Evolutionary conservation across 1,140 invertebrate species (phyloP).

Genomic region (Drosophila repleta): DNA sequence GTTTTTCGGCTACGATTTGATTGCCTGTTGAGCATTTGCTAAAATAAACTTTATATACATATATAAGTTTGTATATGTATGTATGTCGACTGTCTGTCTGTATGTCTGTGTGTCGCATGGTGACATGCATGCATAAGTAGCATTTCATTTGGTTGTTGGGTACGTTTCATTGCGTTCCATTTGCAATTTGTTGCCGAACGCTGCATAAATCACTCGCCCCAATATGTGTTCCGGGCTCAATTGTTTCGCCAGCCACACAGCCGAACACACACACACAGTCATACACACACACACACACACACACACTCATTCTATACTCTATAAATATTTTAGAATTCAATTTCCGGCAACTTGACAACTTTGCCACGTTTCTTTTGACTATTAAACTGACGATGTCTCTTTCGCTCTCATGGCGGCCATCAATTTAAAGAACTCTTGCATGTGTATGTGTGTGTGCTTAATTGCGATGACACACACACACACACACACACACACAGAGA

Average conservation of each 20-base stretch:
- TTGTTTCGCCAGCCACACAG: slow-evolving; percentile 23
- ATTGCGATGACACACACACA: slow-evolving; percentile 50
- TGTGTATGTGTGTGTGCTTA: slow-evolving; percentile 19
- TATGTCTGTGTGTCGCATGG: not conserved
- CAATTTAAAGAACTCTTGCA: slow-evolving; percentile 54
- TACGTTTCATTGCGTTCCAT: slow-evolving; percentile 70
- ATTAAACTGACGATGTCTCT: slow-evolving; percentile 34
- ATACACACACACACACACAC: slow-evolving; percentile 1
- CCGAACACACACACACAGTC: not conserved
- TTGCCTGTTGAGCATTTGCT: slow-evolving; percentile 24
- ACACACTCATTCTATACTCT: slow-evolving; percentile 2
- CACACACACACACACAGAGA: slow-evolving; percentile 50
- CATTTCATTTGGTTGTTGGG: slow-evolving; percentile 55
- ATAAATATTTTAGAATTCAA: slow-evolving; percentile 81
- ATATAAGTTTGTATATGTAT: slow-evolving; percentile 4
- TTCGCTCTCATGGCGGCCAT: slow-evolving; percentile 22
- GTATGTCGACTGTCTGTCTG: too few relatives aligned
- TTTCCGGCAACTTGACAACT: slow-evolving; percentile 63
- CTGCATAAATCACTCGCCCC: slow-evolving; percentile 72
- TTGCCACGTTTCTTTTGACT: slow-evolving; percentile 44
- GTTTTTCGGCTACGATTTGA: slow-evolving; percentile 29
- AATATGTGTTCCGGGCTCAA: slow-evolving; percentile 56
- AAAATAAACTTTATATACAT: slow-evolving; percentile 26
- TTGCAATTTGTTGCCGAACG: slow-evolving; percentile 49
- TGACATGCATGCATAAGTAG: slow-evolving; percentile 74